Percentiles rank a stretch among this genome's conserved stretches.
Conservation (phyloP, 1,140 invertebrate genomes). For the Ladona fulva region DNA sequence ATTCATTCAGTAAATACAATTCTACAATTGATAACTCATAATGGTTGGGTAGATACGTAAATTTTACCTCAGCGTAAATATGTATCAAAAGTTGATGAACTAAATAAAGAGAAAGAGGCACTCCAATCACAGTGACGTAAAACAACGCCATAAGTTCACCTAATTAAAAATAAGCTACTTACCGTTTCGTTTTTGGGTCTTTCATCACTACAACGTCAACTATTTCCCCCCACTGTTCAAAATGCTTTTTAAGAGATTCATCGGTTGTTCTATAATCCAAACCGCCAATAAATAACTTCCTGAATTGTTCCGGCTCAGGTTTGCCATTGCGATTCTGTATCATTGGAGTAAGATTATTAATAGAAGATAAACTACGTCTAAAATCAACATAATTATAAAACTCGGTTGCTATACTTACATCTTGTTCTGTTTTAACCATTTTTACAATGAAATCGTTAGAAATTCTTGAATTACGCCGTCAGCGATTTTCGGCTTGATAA, state of each 20-base stretch:
- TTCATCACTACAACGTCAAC: constrained; percentile 98
- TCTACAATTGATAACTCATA: too few species aligned
- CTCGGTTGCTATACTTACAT: not conserved
- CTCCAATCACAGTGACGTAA: too few species aligned
- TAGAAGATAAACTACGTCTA: too few species aligned
- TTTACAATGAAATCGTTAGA: not conserved
- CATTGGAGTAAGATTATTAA: not conserved
- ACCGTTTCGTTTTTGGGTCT: constrained; percentile 79
- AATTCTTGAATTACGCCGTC: too few species aligned
- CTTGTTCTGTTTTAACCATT: not conserved
- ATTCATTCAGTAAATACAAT: too few species aligned
- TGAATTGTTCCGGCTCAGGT: constrained; percentile 81
- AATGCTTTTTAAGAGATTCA: constrained; percentile 85
- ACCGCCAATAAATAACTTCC: constrained; percentile 96
- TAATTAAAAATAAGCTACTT: too few species aligned
- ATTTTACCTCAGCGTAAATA: too few species aligned
- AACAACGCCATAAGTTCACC: not conserved
- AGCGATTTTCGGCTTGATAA: too few species aligned
- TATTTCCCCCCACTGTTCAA: constrained; percentile 94
- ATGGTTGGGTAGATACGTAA: too few species aligned
- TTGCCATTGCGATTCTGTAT: constrained; percentile 27
- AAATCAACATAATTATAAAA: too few species aligned
- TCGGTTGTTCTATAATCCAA: constrained; percentile 92
- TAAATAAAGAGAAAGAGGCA: too few species aligned
- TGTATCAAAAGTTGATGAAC: too few species aligned